Evolutionary conservation across 1,140 invertebrate species (phyloP).

Genomic region (Apis dorsata): DNA sequence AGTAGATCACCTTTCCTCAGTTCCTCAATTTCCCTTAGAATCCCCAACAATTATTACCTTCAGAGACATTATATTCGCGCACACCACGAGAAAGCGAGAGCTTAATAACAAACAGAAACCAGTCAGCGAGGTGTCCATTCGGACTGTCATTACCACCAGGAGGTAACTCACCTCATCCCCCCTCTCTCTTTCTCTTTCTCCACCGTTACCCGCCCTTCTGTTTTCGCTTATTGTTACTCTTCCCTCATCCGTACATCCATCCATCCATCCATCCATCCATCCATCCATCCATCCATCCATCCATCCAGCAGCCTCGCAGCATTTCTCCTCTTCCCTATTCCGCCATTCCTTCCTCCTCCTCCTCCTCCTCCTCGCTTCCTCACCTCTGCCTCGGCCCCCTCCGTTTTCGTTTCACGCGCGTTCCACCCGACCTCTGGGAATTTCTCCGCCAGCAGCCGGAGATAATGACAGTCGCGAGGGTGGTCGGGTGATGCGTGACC

Average conservation of each 20-base stretch:
- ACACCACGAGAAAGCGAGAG: constrained; percentile 30
- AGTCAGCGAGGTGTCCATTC: constrained; percentile 52
- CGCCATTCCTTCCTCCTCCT: too few relatives aligned
- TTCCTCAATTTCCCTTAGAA: background rate
- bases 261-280: background rate
- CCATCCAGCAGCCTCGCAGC: background rate
- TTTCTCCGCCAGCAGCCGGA: constrained; percentile 25
- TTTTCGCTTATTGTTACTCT: background rate
- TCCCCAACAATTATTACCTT: background rate
- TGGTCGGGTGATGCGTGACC: constrained; percentile 62
- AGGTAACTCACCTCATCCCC: constrained; percentile 34
- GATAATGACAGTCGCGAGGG: constrained; percentile 70
- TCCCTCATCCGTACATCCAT: too few relatives aligned
- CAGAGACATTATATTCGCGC: background rate
- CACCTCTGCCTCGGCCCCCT: background rate
- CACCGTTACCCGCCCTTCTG: background rate
- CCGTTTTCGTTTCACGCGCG: constrained; percentile 2
- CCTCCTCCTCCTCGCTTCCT: background rate
- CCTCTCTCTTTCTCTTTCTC: background rate
- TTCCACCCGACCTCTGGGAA: constrained; percentile 1
- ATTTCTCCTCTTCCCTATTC: background rate
- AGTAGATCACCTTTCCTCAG: background rate
- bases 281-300: background rate
- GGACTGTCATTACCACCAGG: constrained; percentile 57
- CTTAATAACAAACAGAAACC: constrained; percentile 67